Base-by-base conservation (phyloP, 1,140 invertebrate genomes). In the Thaumetopoea pityocampa region DNA sequence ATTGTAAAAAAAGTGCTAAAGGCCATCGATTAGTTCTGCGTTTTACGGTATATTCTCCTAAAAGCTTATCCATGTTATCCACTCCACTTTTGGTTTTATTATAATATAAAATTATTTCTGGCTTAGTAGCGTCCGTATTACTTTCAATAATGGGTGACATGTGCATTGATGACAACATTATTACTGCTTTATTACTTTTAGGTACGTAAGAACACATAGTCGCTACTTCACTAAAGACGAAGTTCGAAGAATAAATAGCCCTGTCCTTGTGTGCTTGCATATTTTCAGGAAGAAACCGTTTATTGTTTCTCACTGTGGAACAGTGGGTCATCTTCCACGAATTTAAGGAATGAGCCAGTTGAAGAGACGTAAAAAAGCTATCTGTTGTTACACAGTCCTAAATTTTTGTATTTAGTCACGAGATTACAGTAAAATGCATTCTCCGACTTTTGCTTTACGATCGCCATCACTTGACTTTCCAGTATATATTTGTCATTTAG, bases 211-310 rank as follows among this genome's bases (percentile, higher is more conserved):
- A 30, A 10, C 37, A 41, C 27, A 41, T 5, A 9, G 27, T 29
- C 30, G 37, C 23, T 40, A 28, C 36, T 40, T 40, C 29, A 26
- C 26, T 40, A 29, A 40, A 40, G 15, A 26, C 36, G 36, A 40
- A 40, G 36, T 40, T 28, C 28, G 36, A 40, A 40, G 36, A 28
- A 40, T 29, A 40, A 28, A 40, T 40, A 24, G 16, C 37, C 26
- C 18, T 38, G 15, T 18, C 24, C 36, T 38, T 38, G 24, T 38
- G 24, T 38, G 36, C 36, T 36, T 36, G 33, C 35, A 37, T 37
- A 37, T 37, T 37, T 27, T 14, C 3, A 41, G 37, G 37, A 29
- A 41, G 26, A 41, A 41, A 41, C 24, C 37, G 37, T 41, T 41
- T 41, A 29, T 29, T 29, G 14, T 29, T 29, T 29, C 27, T 16